Evolutionary conservation across 2,888 invertebrate species (phyloP), one percentile per base, ranked within the genome.

Genomic region (Parascotia fuliginaria): DNA sequence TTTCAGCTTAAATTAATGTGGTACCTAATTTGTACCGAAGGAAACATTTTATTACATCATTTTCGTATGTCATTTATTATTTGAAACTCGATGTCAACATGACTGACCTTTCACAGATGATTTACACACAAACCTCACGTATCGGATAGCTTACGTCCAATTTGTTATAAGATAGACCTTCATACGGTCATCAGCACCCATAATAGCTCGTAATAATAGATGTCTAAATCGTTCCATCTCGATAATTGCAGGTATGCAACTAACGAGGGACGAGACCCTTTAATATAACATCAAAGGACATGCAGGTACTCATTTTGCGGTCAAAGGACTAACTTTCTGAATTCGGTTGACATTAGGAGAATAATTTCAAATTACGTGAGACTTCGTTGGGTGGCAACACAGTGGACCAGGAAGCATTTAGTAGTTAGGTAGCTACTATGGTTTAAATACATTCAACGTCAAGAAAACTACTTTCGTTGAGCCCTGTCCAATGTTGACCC

Each of bases 181-280:
- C 31, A 39, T 22, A 15, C 14, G 24, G 24, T 33, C 33, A 42
- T 42, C 33, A 15, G 13, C 15, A 27, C 12, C 33, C 24, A 11
- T 33, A 42, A 42, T 33, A 15, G 15, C 24, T 7, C 33, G 14
- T 33, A 42, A 42, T 42, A 33, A 42, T 15, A 33, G 42, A 42
- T 27, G 27, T 27, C 33, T 33, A 33, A 42, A 42, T 42, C 41
- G 7, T 14, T 24, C 15, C 33, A 33, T 33, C 24, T 33, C 27
- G 11, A 42, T 42, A 33, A 42, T 33, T 33, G 11, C 11, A 33
- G 33, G 33, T 33, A 13, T 29, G 29, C 31, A 22, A 2, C 42
- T 41, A 41, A 41, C 31, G 41, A 41, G 42, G 33, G 42, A 42
- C 33, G 14, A 27, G 27, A 28, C 11, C 22, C 14, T 22, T 15